Evolutionary conservation across 2,888 invertebrate species (phyloP).

Genomic region (Iselma pallidipennis): DNA sequence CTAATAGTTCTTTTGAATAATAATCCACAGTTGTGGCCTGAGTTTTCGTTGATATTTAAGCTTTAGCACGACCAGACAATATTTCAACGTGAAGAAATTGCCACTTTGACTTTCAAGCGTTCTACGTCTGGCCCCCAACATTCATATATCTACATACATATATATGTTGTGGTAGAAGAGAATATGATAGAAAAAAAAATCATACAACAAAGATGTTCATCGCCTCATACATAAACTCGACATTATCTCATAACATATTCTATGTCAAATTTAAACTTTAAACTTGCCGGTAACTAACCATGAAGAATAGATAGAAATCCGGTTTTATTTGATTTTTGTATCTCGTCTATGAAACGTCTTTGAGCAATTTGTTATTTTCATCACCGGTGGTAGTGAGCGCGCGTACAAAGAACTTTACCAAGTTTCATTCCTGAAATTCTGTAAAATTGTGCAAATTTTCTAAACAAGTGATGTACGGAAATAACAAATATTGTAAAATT

Average conservation of each 20-base stretch:
- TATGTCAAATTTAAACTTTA: slow-evolving; percentile 19
- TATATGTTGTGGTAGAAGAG: too few species aligned
- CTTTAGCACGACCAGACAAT: slow-evolving; percentile 11
- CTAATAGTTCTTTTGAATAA: slow-evolving; percentile 12
- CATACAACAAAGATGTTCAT: neutral
- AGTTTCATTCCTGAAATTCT: neutral
- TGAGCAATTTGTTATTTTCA: slow-evolving; percentile 8
- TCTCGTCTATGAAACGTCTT: slow-evolving; percentile 10
- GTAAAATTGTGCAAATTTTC: neutral
- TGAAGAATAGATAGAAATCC: neutral
- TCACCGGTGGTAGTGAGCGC: neutral
- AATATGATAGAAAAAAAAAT: neutral
- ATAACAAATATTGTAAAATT: neutral
- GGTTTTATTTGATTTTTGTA: neutral
- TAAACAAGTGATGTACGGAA: too few species aligned
- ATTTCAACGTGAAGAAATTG: slow-evolving; percentile 15
- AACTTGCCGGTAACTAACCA: slow-evolving; percentile 17
- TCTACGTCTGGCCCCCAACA: neutral
- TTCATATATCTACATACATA: neutral
- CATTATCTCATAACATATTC: slow-evolving; percentile 16
- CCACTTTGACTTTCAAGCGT: slow-evolving; percentile 16
- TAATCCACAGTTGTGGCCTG: slow-evolving; percentile 10
- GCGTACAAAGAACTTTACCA: neutral
- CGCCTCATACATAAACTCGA: slow-evolving; percentile 15
- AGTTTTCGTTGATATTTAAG: slow-evolving; percentile 14